Percentiles rank a stretch among this genome's conserved stretches.
Evolutionary conservation across 2,888 invertebrate genomes (phyloP).

Genomic region (Agrochola macilenta): DNA sequence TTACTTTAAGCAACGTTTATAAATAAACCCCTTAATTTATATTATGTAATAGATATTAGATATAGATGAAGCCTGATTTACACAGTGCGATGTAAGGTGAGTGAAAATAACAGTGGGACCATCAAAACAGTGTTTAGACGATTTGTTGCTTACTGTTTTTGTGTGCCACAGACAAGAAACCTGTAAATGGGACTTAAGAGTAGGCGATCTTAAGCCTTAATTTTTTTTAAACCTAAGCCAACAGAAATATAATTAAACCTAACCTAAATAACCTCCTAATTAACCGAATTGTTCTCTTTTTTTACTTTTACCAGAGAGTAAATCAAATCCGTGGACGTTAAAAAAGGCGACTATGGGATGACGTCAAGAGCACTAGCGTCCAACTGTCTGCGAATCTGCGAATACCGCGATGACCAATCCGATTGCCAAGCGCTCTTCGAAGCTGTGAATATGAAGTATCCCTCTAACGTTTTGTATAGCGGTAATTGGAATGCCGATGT

Average conservation of each 20-base stretch:
- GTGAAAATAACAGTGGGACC: not conserved
- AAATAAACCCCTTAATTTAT: too few relatives aligned
- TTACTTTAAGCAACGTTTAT: too few relatives aligned
- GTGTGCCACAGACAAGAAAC: too few relatives aligned
- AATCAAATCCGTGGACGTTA: not conserved
- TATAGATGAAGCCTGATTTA: not conserved
- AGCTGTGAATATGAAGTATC: slow-evolving; percentile 12
- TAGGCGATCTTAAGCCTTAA: too few relatives aligned
- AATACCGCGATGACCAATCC: slow-evolving; percentile 3
- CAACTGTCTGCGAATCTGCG: slow-evolving; percentile 13
- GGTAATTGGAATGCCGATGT: not conserved
- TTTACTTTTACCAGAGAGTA: not conserved
- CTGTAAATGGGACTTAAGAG: too few relatives aligned
- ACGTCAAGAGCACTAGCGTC: slow-evolving; percentile 6
- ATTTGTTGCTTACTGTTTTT: not conserved
- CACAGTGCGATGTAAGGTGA: not conserved
- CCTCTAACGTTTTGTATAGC: not conserved
- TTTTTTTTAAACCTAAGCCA: too few relatives aligned
- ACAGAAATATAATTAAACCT: too few relatives aligned
- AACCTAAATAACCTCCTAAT: too few relatives aligned
- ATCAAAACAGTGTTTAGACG: too few relatives aligned
- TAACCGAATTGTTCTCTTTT: too few relatives aligned
- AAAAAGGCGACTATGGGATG: not conserved
- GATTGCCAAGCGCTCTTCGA: not conserved
- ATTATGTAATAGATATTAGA: too few relatives aligned